Evolutionary conservation across 2,888 invertebrate species (phyloP).

Genomic region (Dysmachus trigonus): DNA sequence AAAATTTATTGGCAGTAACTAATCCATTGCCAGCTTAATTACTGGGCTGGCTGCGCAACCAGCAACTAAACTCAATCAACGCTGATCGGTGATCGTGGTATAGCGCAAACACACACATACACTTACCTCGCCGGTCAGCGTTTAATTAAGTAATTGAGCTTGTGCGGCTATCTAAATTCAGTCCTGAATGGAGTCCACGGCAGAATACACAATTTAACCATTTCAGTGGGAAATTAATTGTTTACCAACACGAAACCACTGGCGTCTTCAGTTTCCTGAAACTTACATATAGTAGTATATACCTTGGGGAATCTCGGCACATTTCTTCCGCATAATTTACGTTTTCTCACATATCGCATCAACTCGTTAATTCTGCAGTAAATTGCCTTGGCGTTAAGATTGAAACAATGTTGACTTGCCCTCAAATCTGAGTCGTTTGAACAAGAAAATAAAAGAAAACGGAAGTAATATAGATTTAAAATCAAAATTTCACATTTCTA

Average conservation of each 20-base stretch:
- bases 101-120: neutral
- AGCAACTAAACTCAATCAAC: conserved; percentile 33
- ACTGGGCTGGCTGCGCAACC: conserved; percentile 31
- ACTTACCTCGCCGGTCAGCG: neutral
- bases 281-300: too few relatives aligned
- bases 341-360: neutral
- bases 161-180: conserved; percentile 47
- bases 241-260: conserved; percentile 48
- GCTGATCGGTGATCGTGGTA: conserved; percentile 30
- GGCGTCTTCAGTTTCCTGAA: conserved; percentile 18
- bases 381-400: neutral
- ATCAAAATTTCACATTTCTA: too few relatives aligned
- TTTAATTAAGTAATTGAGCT: conserved; percentile 51
- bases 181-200: conserved; percentile 39
- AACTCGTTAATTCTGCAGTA: neutral
- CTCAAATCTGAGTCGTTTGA: neutral
- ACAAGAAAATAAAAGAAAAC: too few relatives aligned
- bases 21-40: conserved; percentile 46
- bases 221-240: conserved; percentile 49
- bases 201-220: conserved; percentile 47
- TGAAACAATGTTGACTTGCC: neutral
- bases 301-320: neutral
- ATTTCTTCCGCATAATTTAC: neutral
- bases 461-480: too few relatives aligned
- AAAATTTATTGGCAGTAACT: conserved; percentile 49